Percentiles rank a stretch among this genome's conserved stretches.
These are phyloP conservation scores for Ellobius talpinus DNA, from an alignment of 2,113 vertebrate species.

Conservation along the genomic window DNA sequence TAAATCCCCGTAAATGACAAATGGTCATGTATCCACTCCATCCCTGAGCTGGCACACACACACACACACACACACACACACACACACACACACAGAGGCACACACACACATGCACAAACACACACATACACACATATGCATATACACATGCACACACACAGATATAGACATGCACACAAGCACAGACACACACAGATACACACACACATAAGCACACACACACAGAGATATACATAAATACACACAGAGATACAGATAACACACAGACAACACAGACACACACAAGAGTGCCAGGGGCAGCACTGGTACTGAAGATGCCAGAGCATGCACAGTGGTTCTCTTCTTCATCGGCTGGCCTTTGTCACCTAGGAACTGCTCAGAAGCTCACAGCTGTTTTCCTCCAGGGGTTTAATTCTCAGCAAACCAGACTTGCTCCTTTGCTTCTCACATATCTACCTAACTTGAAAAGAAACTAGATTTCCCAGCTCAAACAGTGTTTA, in stretches of 20 bases:
- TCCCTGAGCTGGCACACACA: neutral
- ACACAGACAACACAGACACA: neutral
- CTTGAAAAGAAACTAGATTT: conserved; percentile 54
- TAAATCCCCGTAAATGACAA: neutral
- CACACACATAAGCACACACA: too few relatives aligned
- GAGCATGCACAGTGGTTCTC: neutral
- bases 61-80: neutral
- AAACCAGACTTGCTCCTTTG: conserved; percentile 37
- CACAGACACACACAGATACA: too few relatives aligned
- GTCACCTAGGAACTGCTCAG: neutral
- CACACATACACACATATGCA: too few relatives aligned
- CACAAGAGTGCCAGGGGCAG: neutral
- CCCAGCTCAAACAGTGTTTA: conserved; percentile 49
- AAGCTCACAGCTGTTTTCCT: neutral
- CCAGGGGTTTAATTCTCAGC: conserved; percentile 54
- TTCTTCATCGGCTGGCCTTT: neutral
- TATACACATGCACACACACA: too few relatives aligned
- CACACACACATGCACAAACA: too few relatives aligned
- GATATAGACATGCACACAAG: too few relatives aligned
- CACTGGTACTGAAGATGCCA: neutral
- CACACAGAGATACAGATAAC: neutral
- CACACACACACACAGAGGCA: neutral
- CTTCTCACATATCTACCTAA: conserved; percentile 48
- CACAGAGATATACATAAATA: neutral
- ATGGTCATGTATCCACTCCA: neutral